These are phyloP conservation scores for Myxocyprinus asiaticus DNA, from an alignment of 2,113 vertebrate genomes.

Conservation along the genomic window DNA sequence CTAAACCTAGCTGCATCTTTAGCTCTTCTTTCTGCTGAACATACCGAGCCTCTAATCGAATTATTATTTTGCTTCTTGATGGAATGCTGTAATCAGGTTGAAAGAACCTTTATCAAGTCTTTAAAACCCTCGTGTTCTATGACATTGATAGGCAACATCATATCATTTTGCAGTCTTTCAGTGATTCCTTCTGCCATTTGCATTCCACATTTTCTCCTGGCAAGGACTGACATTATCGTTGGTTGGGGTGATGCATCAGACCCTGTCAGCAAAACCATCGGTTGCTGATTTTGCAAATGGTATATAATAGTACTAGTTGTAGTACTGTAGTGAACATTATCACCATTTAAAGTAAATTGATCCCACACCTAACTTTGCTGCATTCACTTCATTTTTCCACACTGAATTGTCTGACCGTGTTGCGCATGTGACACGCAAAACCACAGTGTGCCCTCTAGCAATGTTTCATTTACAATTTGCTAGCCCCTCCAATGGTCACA, in stretches of 20 bases:
- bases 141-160: background rate
- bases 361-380: background rate
- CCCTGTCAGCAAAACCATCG: background rate
- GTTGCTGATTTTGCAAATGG: conserved; percentile 17
- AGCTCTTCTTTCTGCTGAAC: conserved; percentile 49
- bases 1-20: background rate
- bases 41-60: background rate
- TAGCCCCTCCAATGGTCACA: too few species aligned
- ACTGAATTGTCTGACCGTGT: too few species aligned
- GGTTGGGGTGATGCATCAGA: background rate
- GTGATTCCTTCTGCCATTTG: background rate
- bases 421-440: too few species aligned
- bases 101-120: background rate
- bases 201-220: background rate
- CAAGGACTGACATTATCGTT: background rate
- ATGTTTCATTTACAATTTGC: too few species aligned
- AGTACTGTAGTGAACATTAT: background rate
- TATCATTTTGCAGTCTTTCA: background rate
- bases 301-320: background rate
- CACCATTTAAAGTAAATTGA: background rate
- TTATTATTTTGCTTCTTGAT: background rate
- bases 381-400: background rate
- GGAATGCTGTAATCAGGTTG: conserved; percentile 1
- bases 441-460: too few species aligned
- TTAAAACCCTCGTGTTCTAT: background rate